Evolutionary conservation across 2,113 vertebrate species (phyloP), one percentile per base, ranked within the genome.

Genomic region (Archocentrus centrarchus): DNA sequence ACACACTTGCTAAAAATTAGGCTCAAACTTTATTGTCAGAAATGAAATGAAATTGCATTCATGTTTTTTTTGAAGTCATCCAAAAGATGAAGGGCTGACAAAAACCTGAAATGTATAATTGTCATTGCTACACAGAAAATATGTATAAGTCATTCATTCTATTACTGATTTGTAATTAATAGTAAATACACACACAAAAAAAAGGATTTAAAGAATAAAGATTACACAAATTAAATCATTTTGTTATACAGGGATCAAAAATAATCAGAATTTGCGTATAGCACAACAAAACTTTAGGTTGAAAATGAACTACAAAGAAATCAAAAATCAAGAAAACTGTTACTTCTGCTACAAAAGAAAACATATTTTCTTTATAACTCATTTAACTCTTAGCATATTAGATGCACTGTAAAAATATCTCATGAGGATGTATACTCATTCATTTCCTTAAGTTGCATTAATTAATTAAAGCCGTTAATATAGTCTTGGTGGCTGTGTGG

Each of bases 21-120:
- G 35, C 53, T 86, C 50, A 79, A 53, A 78, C 61, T 94, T 94
- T 94, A 94, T 93, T 93, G 76, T 88, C 22, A 79, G 63, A 87
- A 93, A 84, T 81, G 14, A 82, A 90, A 88, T 14, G 14, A 82
- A 90, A 89, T 14, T 50, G 27, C 13, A 82, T 83, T 66, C 1
- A 39, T 47, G 35, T 68, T 68, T 53, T 15, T 81, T 64, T 9
- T 37, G 50, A 90, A 37, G 20, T 79, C 86, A 63, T 77, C 18
- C 24, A 62, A 80, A 53, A 79, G 27, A 13, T 58, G 39, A 77
- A 27, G 20, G n/a, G 15, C 24, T 63, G 27, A 79, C 27, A 64
- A 83, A 80, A 78, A 53, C 13, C 47, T 2, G 1, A 66, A 77
- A 75, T 59, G 4, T 59, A 59, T 30, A 44, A 78, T 64, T 24